These are phyloP conservation scores for Drosophila leonis DNA, from an alignment of 2,888 invertebrate genomes.

Conservation along the genomic window DNA sequence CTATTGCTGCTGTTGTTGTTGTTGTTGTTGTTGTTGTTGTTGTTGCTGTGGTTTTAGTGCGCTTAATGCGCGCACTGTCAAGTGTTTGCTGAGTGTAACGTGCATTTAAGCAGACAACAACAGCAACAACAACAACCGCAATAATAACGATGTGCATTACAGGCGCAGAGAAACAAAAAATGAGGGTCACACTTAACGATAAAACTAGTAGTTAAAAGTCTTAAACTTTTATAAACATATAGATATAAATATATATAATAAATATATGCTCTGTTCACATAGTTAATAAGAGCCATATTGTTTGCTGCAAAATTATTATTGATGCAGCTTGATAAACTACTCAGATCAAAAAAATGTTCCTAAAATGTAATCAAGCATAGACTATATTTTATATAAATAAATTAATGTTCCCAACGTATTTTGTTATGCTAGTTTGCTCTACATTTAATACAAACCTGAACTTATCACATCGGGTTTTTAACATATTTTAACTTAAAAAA, in stretches of 20 bases:
- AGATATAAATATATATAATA: background rate
- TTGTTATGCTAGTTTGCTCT: too few species aligned
- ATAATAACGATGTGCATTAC: slow-evolving; percentile 7
- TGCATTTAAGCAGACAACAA: slow-evolving; percentile 35
- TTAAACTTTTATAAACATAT: background rate
- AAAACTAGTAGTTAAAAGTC: slow-evolving; percentile 10
- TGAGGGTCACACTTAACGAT: slow-evolving; percentile 27
- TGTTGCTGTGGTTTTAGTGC: slow-evolving; percentile 25
- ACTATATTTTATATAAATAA: too few species aligned
- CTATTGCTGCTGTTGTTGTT: slow-evolving; percentile 15
- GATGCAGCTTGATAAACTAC: too few species aligned
- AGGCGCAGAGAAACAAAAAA: background rate
- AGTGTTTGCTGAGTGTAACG: slow-evolving; percentile 54
- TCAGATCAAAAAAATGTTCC: too few species aligned
- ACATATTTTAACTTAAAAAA: too few species aligned
- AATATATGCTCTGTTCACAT: background rate
- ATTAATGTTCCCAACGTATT: too few species aligned
- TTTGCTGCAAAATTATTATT: too few species aligned
- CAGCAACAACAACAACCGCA: slow-evolving; percentile 13
- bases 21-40: background rate
- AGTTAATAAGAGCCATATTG: background rate
- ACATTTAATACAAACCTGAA: too few species aligned
- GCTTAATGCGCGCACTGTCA: slow-evolving; percentile 55
- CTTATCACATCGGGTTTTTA: too few species aligned
- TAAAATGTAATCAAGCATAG: too few species aligned